Evolutionary conservation across 2,888 invertebrate species (phyloP), one percentile per base, ranked within the genome.

Genomic region (Charanyca ferruginea): DNA sequence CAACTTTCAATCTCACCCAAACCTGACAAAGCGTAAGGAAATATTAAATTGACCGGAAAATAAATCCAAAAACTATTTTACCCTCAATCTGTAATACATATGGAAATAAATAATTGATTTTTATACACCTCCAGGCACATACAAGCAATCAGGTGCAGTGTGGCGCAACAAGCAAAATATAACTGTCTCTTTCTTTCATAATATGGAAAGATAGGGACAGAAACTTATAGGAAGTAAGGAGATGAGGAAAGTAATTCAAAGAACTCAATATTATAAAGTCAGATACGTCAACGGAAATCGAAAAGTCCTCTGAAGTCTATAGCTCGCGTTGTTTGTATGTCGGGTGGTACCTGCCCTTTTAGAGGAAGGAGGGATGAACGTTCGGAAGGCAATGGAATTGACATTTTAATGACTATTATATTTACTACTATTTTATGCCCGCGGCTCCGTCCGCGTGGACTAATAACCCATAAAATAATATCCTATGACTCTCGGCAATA

Each of bases 211-310:
- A 44, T 3, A 77, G 66, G 79, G 84, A 84, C 20, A 67, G 75
- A 51, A 58, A 59, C 67, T 66, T 42, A 47, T 45, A 47, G 55
- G 67, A 55, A 53, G 65, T 73, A 66, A 77, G 75, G 80, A 69
- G 77, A 73, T 67, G 77, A 81, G 81, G 86, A 85, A 88, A 87
- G 86, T 82, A 74, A 83, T 77, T 83, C 83, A 83, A 86, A 77
- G 78, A 88, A 86, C 81, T 81, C 85, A 87, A 90, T 91, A 89
- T 87, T 89, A 88, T 90, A 88, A 77, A 84, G 79, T 80, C 83
- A 85, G 79, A 80, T 68, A 70, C 66, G 66, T 16, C 72, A 59
- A 52, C 86, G 91, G 91, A 91, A 91, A 91, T 91, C 81, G 88
- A 90, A 91, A 88, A 81, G 79, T 72, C 65, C 55, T 67, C 64